Conservation (phyloP, 2,113 vertebrate species). For the Sorex fumeus region DNA sequence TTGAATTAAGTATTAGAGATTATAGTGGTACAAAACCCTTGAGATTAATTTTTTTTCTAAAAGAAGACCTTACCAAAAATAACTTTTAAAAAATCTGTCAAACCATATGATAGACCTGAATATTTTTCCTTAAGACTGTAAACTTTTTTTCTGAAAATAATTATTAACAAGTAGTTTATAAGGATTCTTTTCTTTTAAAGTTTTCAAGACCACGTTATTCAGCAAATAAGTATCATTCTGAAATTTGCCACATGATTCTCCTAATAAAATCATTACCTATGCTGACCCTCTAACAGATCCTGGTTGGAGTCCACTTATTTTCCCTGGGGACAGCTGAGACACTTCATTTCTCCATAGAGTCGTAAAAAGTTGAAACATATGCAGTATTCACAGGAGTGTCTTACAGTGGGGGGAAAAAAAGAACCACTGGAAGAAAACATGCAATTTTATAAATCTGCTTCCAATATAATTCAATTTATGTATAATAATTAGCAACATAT, state of each 20-base stretch:
- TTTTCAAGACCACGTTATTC: conserved; percentile 79
- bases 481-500: conserved; percentile 63
- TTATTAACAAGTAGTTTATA: conserved; percentile 84
- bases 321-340: conserved; percentile 79
- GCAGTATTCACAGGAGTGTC: conserved; percentile 72
- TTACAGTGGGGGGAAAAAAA: conserved; percentile 22
- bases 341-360: conserved; percentile 82
- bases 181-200: conserved; percentile 83
- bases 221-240: conserved; percentile 70
- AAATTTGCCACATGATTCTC: conserved; percentile 78
- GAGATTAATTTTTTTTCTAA: conserved; percentile 89
- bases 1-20: conserved; percentile 90
- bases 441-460: conserved; percentile 70
- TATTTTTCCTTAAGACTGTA: conserved; percentile 91
- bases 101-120: conserved; percentile 92
- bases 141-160: conserved; percentile 88
- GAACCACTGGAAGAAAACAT: conserved; percentile 65
- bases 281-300: conserved; percentile 71
- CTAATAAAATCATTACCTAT: conserved; percentile 69
- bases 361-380: conserved; percentile 71
- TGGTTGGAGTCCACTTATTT: conserved; percentile 67
- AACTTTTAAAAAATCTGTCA: conserved; percentile 92
- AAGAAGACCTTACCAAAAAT: conserved; percentile 93
- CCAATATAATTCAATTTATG: conserved; percentile 66
- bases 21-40: conserved; percentile 91